Evolutionary conservation across 2,113 vertebrate species (phyloP), one percentile per base, ranked within the genome.

Genomic region (Crypturellus undulatus): DNA sequence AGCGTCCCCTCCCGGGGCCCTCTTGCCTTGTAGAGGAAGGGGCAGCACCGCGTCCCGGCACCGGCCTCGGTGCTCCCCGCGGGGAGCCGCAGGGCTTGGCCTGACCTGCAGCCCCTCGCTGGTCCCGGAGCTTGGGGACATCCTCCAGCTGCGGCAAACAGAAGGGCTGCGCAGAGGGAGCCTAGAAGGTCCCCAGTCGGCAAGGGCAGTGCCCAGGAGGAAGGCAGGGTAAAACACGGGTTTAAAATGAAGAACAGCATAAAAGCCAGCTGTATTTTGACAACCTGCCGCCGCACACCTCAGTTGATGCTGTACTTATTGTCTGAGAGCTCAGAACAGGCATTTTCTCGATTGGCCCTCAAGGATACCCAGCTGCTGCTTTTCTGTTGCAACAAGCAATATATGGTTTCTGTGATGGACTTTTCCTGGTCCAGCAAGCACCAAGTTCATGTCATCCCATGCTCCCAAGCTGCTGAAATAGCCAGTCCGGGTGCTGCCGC

Each of bases 241-340:
- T 25, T 6, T 25, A 10, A 5, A 12, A 64, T 45, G 38, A 62
- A 77, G 73, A 56, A 1, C 1, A 73, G 21, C 3, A 2, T 54
- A 19, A 49, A 49, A 49, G 9, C 0, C 10, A 12, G 34, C 25
- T 17, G 21, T 3, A 2, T 56, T 45, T 70, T n/a, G 22, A 13
- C 49, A 25, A 18, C 24, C 13, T 38, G 76, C 10, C 42, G 69
- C 25, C 47, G 12, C 32, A 13, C 34, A 47, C 16, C 36, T 36
- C 51, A 0, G 0, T 0, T 4, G 36, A 1, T 32, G 59, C 40
- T 69, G 38, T 22, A 15, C 32, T 21, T 68, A 10, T 11, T 3
- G 4, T 24, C 10, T 49, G 76, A 24, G 58, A 16, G 28, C 24
- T 25, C 14, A 49, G 51, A 47, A 52, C 71, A 10, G 9, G 40